These are phyloP conservation scores for Parus major DNA, from an alignment of 2,113 vertebrate species.

Conservation along the genomic window DNA sequence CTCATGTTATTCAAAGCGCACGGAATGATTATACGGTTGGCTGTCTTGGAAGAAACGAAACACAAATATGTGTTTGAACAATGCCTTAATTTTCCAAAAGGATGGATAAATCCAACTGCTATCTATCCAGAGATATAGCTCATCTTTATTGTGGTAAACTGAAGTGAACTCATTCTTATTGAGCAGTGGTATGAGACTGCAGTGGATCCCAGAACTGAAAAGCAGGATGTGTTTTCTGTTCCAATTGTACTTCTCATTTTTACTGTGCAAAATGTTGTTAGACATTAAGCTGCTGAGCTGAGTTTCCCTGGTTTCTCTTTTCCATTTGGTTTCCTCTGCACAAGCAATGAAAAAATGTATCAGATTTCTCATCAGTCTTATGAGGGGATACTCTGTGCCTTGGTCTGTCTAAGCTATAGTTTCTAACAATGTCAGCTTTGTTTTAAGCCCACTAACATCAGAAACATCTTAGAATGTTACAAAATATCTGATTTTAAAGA, in stretches of 20 bases:
- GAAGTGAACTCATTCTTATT: neutral
- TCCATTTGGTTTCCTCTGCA: conserved; percentile 10
- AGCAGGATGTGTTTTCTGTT: neutral
- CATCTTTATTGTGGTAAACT: conserved; percentile 5
- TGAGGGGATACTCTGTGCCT: neutral
- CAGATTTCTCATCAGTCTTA: neutral
- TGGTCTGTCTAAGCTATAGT: neutral
- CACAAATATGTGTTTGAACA: conserved; percentile 45
- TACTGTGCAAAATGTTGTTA: neutral
- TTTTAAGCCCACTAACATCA: neutral
- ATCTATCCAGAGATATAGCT: conserved; percentile 9
- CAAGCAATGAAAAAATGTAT: conserved; percentile 24
- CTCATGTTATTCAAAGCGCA: conserved; percentile 23
- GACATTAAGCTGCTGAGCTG: neutral
- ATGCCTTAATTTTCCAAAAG: conserved; percentile 55
- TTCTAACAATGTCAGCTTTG: conserved; percentile 12
- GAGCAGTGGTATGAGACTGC: neutral
- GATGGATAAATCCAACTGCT: conserved; percentile 32
- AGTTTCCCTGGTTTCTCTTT: conserved; percentile 21
- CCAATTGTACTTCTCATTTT: neutral
- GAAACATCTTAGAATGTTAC: neutral
- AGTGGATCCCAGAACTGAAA: neutral
- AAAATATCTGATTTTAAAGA: conserved; percentile 18
- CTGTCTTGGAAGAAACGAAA: conserved; percentile 62
- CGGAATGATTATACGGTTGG: conserved; percentile 43